phyloP scores from a whole-genome alignment of 2,888 invertebrate species.

The Junonia oenone region DNA sequence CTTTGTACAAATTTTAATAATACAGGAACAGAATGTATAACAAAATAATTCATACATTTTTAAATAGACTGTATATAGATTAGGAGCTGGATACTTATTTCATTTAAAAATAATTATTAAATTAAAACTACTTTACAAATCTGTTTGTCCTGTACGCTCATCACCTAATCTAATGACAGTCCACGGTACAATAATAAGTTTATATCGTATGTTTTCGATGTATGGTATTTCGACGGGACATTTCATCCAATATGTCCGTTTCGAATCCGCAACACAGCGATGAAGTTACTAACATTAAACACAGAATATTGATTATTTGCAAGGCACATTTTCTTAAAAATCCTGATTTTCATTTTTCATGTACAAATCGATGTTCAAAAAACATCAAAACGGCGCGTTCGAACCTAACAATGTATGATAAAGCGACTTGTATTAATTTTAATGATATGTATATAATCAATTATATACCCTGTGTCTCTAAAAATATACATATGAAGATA shows the following conservation, averaged over 20 bases:
- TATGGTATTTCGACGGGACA: constrained; percentile 23
- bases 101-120: constrained; percentile 4
- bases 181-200: constrained; percentile 28
- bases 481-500: constrained; percentile 56
- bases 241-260: constrained; percentile 25
- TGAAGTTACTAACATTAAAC: constrained; percentile 73
- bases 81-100: constrained; percentile 23
- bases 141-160: constrained; percentile 16
- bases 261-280: constrained; percentile 50
- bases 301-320: constrained; percentile 79
- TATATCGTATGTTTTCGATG: constrained; percentile 28
- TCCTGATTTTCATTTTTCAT: constrained; percentile 72
- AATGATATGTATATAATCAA: constrained; percentile 71
- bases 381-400: constrained; percentile 55
- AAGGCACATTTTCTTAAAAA: constrained; percentile 79
- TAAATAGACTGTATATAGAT: constrained; percentile 38
- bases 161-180: constrained; percentile 41
- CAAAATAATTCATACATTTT: constrained; percentile 47
- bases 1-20: constrained; percentile 66
- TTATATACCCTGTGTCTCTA: constrained; percentile 75
- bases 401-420: constrained; percentile 40
- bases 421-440: constrained; percentile 58
- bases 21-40: constrained; percentile 53
- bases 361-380: constrained; percentile 60
- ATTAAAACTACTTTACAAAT: constrained; percentile 4